These are phyloP conservation scores for Stegodyphus mimosarum DNA, from an alignment of 1,140 invertebrate species.

Conservation along the genomic window DNA sequence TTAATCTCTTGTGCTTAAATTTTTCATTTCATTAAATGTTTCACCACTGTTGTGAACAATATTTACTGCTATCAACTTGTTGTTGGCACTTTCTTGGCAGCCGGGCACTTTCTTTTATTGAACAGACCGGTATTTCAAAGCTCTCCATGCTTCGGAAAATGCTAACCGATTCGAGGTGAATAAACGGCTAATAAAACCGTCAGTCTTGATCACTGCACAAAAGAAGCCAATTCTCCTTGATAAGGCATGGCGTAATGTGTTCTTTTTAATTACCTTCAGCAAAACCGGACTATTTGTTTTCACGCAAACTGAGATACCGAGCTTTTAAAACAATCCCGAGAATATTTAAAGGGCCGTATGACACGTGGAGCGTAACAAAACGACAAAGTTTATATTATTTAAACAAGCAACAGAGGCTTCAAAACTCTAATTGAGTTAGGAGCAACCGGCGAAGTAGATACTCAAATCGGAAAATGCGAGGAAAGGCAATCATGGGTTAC, in stretches of 20 bases:
- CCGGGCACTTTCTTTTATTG: not conserved
- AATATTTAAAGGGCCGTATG: slow-evolving; percentile 39
- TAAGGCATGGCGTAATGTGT: slow-evolving; percentile 26
- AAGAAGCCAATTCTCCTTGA: not conserved
- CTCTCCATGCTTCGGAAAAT: slow-evolving; percentile 34
- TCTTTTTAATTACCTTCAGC: slow-evolving; percentile 54
- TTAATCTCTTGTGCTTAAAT: too few relatives aligned
- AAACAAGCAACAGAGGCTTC: slow-evolving; percentile 56
- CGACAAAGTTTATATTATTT: slow-evolving; percentile 57
- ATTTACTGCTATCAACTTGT: too few relatives aligned
- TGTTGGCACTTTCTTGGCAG: too few relatives aligned
- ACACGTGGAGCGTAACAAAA: slow-evolving; percentile 52
- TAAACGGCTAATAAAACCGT: slow-evolving; percentile 27
- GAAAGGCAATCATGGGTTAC: slow-evolving; percentile 13
- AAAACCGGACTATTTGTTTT: slow-evolving; percentile 50
- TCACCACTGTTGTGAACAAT: too few relatives aligned
- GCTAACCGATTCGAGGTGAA: slow-evolving; percentile 17
- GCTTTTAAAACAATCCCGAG: slow-evolving; percentile 51
- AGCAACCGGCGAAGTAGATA: slow-evolving; percentile 19
- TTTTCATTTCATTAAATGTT: too few relatives aligned
- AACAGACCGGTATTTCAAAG: not conserved
- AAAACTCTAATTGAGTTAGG: slow-evolving; percentile 40
- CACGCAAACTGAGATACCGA: slow-evolving; percentile 50
- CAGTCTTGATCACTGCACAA: slow-evolving; percentile 11
- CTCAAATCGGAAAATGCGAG: slow-evolving; percentile 21